phyloP scores from a whole-genome alignment of 2,797 vertebrate species.

The Garrulus glandarius region DNA sequence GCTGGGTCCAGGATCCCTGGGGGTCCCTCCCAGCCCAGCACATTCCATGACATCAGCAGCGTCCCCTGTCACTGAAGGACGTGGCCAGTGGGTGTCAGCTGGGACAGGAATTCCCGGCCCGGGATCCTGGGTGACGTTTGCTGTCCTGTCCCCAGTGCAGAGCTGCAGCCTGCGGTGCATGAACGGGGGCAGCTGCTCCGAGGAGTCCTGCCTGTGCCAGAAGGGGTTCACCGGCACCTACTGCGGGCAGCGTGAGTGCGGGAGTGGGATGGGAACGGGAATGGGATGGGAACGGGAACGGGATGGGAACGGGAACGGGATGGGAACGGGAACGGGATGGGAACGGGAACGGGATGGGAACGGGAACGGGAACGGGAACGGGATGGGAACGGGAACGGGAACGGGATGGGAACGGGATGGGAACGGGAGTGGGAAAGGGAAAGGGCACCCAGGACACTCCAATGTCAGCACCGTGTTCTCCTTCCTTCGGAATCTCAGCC shows the following conservation, averaged over 20 bases:
- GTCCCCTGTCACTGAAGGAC: not conserved
- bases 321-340: no score
- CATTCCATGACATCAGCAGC: not conserved
- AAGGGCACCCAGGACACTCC: not conserved
- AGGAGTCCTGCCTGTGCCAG: not conserved
- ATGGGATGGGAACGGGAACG: no score
- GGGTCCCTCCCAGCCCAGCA: not conserved
- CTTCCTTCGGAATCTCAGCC: not conserved
- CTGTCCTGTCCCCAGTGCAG: not conserved
- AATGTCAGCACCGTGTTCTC: not conserved
- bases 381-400: no score
- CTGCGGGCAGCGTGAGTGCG: not conserved
- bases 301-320: not conserved
- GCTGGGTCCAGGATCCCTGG: not conserved
- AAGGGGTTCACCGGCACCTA: not conserved
- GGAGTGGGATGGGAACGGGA: not conserved
- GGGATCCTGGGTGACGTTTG: not conserved
- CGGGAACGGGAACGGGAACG: no score
- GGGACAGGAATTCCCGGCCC: not conserved
- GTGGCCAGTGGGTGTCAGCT: not conserved
- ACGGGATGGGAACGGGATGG: not conserved
- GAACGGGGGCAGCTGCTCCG: not conserved
- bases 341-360: no score
- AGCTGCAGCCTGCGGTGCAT: not conserved
- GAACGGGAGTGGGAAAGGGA: not conserved